Evolutionary conservation across 2,797 vertebrate genomes (phyloP).

Genomic region (Cryptoprocta ferox): DNA sequence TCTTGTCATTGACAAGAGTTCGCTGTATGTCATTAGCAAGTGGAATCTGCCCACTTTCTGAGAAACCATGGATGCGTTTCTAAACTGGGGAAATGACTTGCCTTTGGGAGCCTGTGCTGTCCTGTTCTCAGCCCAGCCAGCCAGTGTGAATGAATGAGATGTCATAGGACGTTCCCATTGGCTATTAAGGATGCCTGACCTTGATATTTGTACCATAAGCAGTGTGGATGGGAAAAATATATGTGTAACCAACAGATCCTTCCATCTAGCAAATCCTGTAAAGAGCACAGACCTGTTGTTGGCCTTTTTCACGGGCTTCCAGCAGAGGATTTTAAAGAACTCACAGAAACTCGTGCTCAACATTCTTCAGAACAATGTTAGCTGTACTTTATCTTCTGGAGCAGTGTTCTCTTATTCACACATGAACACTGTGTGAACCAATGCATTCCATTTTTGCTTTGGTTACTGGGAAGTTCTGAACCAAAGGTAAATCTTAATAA

Average conservation of each 20-base stretch:
- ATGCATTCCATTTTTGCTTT: neutral
- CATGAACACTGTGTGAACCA: neutral
- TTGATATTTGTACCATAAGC: neutral
- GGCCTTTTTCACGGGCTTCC: neutral
- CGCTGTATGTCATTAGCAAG: neutral
- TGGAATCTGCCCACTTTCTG: neutral
- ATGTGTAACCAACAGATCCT: neutral
- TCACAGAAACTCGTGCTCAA: neutral
- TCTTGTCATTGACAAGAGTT: neutral
- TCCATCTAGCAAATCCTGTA: neutral
- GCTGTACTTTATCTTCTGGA: neutral
- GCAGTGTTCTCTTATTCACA: neutral
- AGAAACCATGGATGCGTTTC: neutral
- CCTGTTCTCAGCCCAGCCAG: neutral
- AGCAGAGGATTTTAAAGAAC: neutral
- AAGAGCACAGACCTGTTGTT: neutral
- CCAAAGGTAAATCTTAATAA: neutral
- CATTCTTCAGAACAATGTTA: neutral
- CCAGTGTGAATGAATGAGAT: neutral
- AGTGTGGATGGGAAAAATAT: neutral
- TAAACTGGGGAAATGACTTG: neutral
- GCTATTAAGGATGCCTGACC: neutral
- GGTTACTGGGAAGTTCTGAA: neutral
- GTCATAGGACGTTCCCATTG: neutral
- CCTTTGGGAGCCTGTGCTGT: neutral